These are phyloP conservation scores for Carassius gibelio DNA, from an alignment of 2,113 vertebrate genomes.

Conservation along the genomic window DNA sequence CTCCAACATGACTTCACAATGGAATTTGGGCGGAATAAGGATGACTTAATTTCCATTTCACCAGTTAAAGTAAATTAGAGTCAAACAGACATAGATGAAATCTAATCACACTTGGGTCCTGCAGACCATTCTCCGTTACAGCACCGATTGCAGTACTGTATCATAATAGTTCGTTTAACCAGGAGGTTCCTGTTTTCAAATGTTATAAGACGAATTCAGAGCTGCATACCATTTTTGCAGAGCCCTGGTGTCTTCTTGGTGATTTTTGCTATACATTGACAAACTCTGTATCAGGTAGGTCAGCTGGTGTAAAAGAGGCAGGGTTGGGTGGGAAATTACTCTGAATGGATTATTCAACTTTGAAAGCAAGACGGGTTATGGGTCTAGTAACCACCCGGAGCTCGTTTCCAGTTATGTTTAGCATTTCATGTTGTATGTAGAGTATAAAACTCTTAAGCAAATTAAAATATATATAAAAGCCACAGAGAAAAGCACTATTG, in stretches of 20 bases:
- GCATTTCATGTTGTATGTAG: no score
- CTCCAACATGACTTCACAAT: neutral
- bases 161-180: neutral
- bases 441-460: neutral
- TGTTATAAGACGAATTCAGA: neutral
- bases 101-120: neutral
- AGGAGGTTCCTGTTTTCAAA: neutral
- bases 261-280: no score
- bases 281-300: no score
- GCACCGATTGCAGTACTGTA: neutral
- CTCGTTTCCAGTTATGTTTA: no score
- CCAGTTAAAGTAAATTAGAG: neutral
- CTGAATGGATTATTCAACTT: no score
- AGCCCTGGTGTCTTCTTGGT: no score
- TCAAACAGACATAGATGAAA: neutral
- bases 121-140: neutral
- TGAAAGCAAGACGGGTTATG: no score
- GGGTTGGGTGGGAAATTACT: no score
- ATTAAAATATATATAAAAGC: neutral
- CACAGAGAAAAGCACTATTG: neutral
- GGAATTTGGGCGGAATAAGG: neutral
- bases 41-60: neutral
- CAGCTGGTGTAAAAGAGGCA: no score
- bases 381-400: no score
- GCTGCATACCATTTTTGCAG: no score